phyloP scores from a whole-genome alignment of 1,140 invertebrate genomes.

The Melipona quadrifasciata region DNA sequence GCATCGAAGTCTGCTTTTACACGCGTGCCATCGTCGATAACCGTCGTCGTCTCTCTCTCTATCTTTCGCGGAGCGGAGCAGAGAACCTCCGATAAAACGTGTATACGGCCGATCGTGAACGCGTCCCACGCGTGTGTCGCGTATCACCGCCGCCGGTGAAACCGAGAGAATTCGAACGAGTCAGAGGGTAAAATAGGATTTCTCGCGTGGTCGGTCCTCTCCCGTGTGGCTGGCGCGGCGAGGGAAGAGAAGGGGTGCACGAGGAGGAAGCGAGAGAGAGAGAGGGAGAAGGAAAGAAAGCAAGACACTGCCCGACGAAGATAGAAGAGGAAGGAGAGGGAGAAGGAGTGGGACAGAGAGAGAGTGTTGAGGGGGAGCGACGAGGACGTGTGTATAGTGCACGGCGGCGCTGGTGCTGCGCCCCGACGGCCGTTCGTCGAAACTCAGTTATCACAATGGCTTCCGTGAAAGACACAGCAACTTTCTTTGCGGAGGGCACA shows the following conservation, averaged over 20 bases:
- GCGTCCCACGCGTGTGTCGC: conserved; percentile 60
- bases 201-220: conserved; percentile 61
- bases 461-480: conserved; percentile 92
- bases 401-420: conserved; percentile 63
- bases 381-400: conserved; percentile 44
- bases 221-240: conserved; percentile 42
- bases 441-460: conserved; percentile 88
- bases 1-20: conserved; percentile 14
- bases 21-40: conserved; percentile 33
- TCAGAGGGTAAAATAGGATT: conserved; percentile 69
- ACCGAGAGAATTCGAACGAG: conserved; percentile 64
- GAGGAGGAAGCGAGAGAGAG: conserved; percentile 26
- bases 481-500: conserved; percentile 94
- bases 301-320: neutral
- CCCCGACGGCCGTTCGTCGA: conserved; percentile 73
- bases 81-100: neutral
- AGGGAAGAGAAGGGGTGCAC: conserved; percentile 36
- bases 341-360: conserved; percentile 29
- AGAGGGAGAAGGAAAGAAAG: conserved; percentile 21
- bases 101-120: conserved; percentile 42
- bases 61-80: neutral
- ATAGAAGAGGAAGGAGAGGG: conserved; percentile 20
- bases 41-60: neutral
- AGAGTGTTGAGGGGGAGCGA: conserved; percentile 41
- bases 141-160: conserved; percentile 65